Evolutionary conservation across 2,888 invertebrate species (phyloP).

Genomic region (Drosophila nigritarsus): DNA sequence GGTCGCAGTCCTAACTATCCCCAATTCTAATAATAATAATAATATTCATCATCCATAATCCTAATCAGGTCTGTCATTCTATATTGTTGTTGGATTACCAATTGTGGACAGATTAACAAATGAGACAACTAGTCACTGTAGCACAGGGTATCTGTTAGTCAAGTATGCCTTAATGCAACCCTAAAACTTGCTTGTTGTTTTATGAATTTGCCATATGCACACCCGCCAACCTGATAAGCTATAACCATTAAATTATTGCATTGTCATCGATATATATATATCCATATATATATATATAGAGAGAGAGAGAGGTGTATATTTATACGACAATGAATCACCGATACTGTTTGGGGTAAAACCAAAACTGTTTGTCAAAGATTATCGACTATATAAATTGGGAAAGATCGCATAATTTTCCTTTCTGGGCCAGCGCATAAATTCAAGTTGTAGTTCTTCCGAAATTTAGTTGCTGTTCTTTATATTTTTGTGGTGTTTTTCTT

Average conservation of each 20-base stretch:
- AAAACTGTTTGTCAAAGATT: constrained; percentile 6
- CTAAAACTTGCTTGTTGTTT: not conserved
- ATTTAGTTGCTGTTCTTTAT: not conserved
- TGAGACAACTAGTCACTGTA: not conserved
- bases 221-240: constrained; percentile 26
- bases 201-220: constrained; percentile 4
- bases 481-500: not conserved
- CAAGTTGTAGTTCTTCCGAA: constrained; percentile 30
- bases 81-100: not conserved
- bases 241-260: not conserved
- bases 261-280: constrained; percentile 7
- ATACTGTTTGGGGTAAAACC: constrained; percentile 9
- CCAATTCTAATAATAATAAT: too few relatives aligned
- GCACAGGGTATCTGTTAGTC: constrained; percentile 11
- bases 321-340: not conserved
- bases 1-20: too few relatives aligned
- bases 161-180: not conserved
- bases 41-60: too few relatives aligned
- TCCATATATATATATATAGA: not conserved
- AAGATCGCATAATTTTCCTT: not conserved
- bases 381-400: not conserved
- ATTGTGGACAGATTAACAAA: not conserved
- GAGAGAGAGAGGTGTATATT: too few relatives aligned
- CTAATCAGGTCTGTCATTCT: not conserved
- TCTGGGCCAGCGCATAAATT: constrained; percentile 7